phyloP scores from a whole-genome alignment of 1,140 invertebrate genomes.

The Asobara japonica region DNA sequence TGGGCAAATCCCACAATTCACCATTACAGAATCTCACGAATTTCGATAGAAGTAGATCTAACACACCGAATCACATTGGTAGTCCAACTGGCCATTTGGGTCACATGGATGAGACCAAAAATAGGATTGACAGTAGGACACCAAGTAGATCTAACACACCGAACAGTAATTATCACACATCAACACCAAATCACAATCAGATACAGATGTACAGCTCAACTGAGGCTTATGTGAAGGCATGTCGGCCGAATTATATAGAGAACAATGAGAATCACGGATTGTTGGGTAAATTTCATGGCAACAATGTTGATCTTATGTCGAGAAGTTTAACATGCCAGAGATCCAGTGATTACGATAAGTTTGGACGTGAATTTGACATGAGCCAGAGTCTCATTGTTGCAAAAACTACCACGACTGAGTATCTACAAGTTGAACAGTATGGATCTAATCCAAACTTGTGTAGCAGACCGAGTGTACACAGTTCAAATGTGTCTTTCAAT shows the following conservation, averaged over 20 bases:
- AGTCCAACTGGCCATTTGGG: neutral
- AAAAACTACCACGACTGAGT: conserved; percentile 62
- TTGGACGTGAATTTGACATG: conserved; percentile 57
- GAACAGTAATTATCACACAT: conserved; percentile 36
- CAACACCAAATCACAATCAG: conserved; percentile 51
- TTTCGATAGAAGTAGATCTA: conserved; percentile 53
- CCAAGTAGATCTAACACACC: conserved; percentile 38
- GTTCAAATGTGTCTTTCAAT: conserved; percentile 56
- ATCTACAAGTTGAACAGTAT: conserved; percentile 57
- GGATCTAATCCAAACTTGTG: conserved; percentile 55
- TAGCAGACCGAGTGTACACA: conserved; percentile 35
- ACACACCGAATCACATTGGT: conserved; percentile 39
- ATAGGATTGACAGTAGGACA: conserved; percentile 28
- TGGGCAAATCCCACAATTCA: conserved; percentile 46
- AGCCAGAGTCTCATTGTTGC: conserved; percentile 63
- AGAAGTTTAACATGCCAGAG: conserved; percentile 55
- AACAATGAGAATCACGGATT: conserved; percentile 47
- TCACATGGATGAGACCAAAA: conserved; percentile 19
- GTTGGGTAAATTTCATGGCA: conserved; percentile 30
- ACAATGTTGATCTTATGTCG: conserved; percentile 51
- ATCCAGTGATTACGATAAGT: conserved; percentile 50
- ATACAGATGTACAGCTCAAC: conserved; percentile 49
- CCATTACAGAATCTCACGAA: conserved; percentile 56
- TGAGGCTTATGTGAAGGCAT: conserved; percentile 52
- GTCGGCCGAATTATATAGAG: conserved; percentile 44